phyloP scores from a whole-genome alignment of 2,797 vertebrate genomes.

The Smutsia gigantea region DNA sequence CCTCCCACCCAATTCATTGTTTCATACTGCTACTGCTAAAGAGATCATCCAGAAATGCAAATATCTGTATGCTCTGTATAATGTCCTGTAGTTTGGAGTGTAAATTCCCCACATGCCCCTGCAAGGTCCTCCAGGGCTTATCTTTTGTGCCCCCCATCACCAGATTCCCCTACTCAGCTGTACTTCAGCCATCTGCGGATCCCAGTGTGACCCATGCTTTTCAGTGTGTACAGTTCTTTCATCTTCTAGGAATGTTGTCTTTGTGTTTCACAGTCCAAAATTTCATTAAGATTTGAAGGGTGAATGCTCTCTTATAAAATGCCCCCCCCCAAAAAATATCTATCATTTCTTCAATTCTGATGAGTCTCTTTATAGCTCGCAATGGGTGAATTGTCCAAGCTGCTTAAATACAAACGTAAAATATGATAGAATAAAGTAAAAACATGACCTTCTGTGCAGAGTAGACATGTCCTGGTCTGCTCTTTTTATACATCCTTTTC shows the following conservation, averaged over 20 bases:
- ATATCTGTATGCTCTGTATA: background rate
- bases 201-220: background rate
- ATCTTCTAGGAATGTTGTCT: background rate
- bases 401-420: conserved; percentile 26
- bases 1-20: background rate
- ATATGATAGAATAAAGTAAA: background rate
- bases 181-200: background rate
- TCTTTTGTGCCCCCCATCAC: background rate
- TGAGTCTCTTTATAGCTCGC: background rate
- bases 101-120: background rate
- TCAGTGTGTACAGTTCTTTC: background rate
- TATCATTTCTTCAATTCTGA: background rate
- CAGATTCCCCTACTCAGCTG: background rate
- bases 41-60: background rate
- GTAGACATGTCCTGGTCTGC: background rate
- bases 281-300: background rate
- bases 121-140: background rate
- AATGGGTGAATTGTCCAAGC: conserved; percentile 12
- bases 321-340: background rate
- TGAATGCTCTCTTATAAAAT: background rate
- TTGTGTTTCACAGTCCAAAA: background rate
- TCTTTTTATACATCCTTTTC: background rate
- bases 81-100: background rate
- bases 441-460: background rate
- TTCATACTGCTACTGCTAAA: background rate